Percentiles rank a stretch among this genome's conserved stretches.
Conservation (phyloP, 2,113 vertebrate species). For the Ictidomys tridecemlineatus region DNA sequence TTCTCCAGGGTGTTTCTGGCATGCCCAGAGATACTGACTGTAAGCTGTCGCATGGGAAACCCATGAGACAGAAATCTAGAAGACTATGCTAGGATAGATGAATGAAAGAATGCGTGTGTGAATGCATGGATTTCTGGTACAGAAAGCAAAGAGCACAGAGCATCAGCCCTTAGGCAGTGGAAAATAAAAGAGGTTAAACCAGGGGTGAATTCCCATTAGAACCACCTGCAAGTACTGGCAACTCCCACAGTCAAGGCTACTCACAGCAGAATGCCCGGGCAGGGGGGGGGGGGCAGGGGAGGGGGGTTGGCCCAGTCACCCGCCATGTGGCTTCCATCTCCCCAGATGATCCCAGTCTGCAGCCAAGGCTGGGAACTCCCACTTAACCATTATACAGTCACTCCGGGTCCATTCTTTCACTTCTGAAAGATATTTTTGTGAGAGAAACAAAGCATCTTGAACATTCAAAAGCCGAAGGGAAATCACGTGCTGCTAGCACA, state of each 20-base stretch:
- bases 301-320: accelerated
- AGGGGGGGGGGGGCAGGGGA: too few species aligned
- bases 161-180: neutral
- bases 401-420: accelerated
- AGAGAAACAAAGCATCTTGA: neutral
- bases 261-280: too few species aligned
- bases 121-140: neutral
- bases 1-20: neutral
- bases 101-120: neutral
- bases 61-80: neutral
- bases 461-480: neutral
- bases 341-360: neutral
- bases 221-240: neutral
- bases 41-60: neutral
- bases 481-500: accelerated
- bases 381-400: neutral
- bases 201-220: neutral
- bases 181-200: neutral
- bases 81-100: neutral
- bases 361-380: neutral
- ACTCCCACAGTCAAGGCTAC: accelerated
- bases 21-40: neutral
- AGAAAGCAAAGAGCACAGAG: neutral
- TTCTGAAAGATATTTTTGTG: neutral
- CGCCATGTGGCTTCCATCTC: neutral